Evolutionary conservation across 2,888 invertebrate genomes (phyloP).

Genomic region (Rambutsinella grinnellia): DNA sequence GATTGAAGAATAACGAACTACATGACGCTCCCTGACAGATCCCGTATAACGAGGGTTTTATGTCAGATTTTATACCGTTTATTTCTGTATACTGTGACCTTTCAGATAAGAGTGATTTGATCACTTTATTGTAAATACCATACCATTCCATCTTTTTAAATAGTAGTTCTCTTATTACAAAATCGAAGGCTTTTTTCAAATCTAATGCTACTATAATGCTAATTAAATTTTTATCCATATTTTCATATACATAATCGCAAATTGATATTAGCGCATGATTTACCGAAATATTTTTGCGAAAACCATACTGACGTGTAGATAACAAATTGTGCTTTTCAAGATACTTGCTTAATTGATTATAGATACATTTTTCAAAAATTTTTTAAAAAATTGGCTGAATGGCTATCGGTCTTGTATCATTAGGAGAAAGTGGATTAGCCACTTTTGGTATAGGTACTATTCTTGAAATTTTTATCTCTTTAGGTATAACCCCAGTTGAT

Average conservation of each 20-base stretch:
- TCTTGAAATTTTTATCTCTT: not conserved
- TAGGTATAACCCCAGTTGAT: conserved; percentile 3
- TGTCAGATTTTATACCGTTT: not conserved
- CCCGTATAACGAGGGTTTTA: not conserved
- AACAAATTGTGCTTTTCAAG: conserved; percentile 17
- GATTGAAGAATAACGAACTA: not conserved
- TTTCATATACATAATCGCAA: conserved; percentile 18
- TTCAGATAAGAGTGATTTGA: conserved; percentile 13
- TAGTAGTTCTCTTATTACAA: conserved; percentile 26
- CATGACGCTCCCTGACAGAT: not conserved
- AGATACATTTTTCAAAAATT: conserved; percentile 34
- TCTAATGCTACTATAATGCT: conserved; percentile 33
- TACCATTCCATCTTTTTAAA: conserved; percentile 36
- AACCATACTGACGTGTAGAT: conserved; percentile 29
- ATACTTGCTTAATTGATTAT: conserved; percentile 8
- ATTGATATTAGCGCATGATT: conserved; percentile 16
- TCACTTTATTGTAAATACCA: conserved; percentile 27
- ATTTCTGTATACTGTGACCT: conserved; percentile 32
- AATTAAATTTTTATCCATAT: conserved; percentile 23
- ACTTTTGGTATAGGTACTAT: conserved; percentile 24
- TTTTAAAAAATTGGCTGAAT: conserved; percentile 16
- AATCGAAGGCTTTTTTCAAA: conserved; percentile 9
- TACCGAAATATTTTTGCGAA: conserved; percentile 11
- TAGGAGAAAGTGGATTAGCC: not conserved
- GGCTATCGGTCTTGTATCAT: conserved; percentile 35